Percentiles rank a stretch among this genome's conserved stretches.
Evolutionary conservation across 2,113 vertebrate genomes (phyloP).

Genomic region (Ivindomyrus marchei): DNA sequence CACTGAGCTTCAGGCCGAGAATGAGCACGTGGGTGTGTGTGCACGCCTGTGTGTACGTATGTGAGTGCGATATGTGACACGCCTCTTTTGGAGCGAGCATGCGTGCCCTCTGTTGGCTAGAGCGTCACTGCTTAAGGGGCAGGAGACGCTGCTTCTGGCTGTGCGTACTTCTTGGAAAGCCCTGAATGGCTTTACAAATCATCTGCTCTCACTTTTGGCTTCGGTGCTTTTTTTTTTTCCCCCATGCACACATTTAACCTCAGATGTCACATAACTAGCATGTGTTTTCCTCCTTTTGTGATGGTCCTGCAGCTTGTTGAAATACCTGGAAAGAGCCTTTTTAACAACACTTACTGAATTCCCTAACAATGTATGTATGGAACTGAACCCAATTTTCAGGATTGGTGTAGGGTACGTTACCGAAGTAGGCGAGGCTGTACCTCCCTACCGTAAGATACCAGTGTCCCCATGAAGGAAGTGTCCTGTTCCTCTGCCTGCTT

Average conservation of each 20-base stretch:
- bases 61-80: conserved; percentile 65
- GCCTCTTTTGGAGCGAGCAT: conserved; percentile 53
- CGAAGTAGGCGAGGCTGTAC: background rate
- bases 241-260: conserved; percentile 69
- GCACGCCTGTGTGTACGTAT: conserved; percentile 60
- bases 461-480: background rate
- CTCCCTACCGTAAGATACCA: background rate
- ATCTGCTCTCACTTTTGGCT: conserved; percentile 67
- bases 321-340: conserved; percentile 71
- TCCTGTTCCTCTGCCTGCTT: background rate
- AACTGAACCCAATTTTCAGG: conserved; percentile 50
- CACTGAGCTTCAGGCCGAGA: conserved; percentile 1
- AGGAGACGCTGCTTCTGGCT: conserved; percentile 68
- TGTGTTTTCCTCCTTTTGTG: conserved; percentile 53
- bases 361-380: conserved; percentile 44
- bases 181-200: conserved; percentile 56
- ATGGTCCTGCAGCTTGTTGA: conserved; percentile 59
- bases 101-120: conserved; percentile 62
- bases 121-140: conserved; percentile 62
- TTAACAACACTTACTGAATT: conserved; percentile 42
- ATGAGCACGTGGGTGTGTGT: conserved; percentile 59
- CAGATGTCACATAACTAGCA: conserved; percentile 64
- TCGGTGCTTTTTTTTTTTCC: conserved; percentile 51
- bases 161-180: conserved; percentile 64
- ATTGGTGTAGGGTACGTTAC: background rate